Conservation (phyloP, 1,140 invertebrate species). For the Penaeus vannamei region DNA sequence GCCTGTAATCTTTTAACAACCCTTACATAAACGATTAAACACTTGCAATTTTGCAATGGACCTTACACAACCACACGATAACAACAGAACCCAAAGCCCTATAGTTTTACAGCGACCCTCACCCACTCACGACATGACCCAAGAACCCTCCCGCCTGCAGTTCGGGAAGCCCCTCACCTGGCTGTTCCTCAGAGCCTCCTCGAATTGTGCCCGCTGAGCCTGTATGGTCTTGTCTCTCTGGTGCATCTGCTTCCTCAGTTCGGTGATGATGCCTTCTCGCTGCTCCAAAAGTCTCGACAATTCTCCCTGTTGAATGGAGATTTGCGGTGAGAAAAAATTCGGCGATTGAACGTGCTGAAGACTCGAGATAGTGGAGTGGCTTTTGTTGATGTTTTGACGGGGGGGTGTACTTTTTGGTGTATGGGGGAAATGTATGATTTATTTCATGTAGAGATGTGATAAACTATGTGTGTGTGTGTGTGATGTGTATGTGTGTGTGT, state of each 20-base stretch:
- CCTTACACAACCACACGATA: not conserved
- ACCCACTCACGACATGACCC: too few species aligned
- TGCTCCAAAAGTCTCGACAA: constrained; percentile 70
- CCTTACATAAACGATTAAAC: too few species aligned
- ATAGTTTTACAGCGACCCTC: too few species aligned
- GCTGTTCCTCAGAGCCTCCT: constrained; percentile 67
- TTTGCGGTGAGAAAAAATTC: not conserved
- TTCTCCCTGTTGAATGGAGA: constrained; percentile 64
- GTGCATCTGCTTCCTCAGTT: constrained; percentile 69
- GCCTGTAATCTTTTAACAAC: too few species aligned
- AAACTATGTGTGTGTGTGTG: too few species aligned
- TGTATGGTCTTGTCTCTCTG: constrained; percentile 71
- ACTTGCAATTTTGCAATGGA: too few species aligned
- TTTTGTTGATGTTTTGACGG: too few species aligned
- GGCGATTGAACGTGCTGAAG: not conserved
- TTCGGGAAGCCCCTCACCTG: constrained; percentile 12
- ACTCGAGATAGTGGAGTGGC: too few species aligned
- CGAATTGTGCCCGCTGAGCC: constrained; percentile 67
- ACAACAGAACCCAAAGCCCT: not conserved
- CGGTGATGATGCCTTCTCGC: constrained; percentile 71
- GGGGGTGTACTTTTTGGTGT: too few species aligned
- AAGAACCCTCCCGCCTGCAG: too few species aligned
- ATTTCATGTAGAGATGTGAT: too few species aligned
- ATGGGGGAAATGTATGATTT: too few species aligned
- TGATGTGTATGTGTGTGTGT: not conserved